Evolutionary conservation across 2,888 invertebrate species (phyloP), one percentile per base, ranked within the genome.

Genomic region (Laspeyria flexula): DNA sequence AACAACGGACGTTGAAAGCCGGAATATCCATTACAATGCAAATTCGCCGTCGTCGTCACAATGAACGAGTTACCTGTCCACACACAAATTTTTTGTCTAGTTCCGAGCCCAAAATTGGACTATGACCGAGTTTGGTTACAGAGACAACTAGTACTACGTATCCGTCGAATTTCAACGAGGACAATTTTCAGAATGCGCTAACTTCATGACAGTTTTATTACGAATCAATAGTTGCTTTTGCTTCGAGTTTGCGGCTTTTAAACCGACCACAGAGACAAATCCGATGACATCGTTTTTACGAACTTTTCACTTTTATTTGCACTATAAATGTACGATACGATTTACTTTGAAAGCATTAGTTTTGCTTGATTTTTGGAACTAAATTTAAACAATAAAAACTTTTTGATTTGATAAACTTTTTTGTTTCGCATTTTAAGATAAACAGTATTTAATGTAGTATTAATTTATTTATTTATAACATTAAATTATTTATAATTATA

Each of bases 1-100:
- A 78, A 81, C 74, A 80, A 81, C 75, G 70, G 65, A 70, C 65
- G 65, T 71, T 73, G 75, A 77, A 73, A 65, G 68, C 71, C 71
- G 69, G 77, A 73, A 81, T 85, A 81, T 79, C 88, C 82, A 90
- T 89, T 88, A 88, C 87, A 81, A 90, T 90, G 90, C 88, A 91
- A 90, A 91, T 91, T 77, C 72, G 69, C 65, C 71, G 74, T 70
- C 75, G 72, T 69, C 76, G 75, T 82, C 81, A 82, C 86, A 85
- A 82, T 83, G 81, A 82, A 81, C 80, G 77, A 78, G 83, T 79
- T 84, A 86, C 85, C 85, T 86, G 79, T 73, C 77, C 75, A 64
- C 71, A 64, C 65, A 53, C 77, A 69, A 83, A 86, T 83, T 86
- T 90, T 90, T 90, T 88, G 81, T 73, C 70, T 73, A 80, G 81